phyloP scores from a whole-genome alignment of 2,113 vertebrate species.

The Dipodomys ordii region DNA sequence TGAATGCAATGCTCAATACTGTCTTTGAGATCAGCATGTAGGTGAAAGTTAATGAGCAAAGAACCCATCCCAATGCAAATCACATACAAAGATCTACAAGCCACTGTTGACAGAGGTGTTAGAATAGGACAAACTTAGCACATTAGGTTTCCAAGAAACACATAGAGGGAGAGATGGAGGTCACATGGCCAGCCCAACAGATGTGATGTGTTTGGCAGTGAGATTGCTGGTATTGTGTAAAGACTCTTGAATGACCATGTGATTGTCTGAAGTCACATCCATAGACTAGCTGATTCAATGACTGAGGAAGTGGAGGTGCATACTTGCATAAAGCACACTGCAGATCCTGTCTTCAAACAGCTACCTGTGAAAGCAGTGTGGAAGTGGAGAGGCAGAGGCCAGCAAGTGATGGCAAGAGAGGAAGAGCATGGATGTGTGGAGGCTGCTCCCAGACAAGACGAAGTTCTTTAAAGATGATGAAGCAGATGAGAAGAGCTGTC shows the following conservation, averaged over 20 bases:
- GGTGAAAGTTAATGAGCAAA: slow-evolving; percentile 74
- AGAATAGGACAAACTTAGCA: slow-evolving; percentile 50
- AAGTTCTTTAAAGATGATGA: slow-evolving; percentile 64
- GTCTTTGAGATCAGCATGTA: slow-evolving; percentile 71
- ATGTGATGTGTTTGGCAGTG: slow-evolving; percentile 17
- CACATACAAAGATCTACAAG: slow-evolving; percentile 66
- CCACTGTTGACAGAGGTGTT: slow-evolving; percentile 42
- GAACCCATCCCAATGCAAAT: slow-evolving; percentile 66
- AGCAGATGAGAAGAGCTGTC: slow-evolving; percentile 70
- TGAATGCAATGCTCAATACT: slow-evolving; percentile 65
- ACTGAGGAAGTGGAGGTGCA: slow-evolving; percentile 73
- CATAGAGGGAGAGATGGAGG: slow-evolving; percentile 65
- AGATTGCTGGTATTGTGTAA: slow-evolving; percentile 77
- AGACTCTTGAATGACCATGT: slow-evolving; percentile 76
- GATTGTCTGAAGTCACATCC: slow-evolving; percentile 81
- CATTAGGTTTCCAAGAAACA: slow-evolving; percentile 68
- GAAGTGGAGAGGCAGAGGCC: slow-evolving; percentile 73
- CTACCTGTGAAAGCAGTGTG: slow-evolving; percentile 66
- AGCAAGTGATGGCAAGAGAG: slow-evolving; percentile 72
- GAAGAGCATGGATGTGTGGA: slow-evolving; percentile 80
- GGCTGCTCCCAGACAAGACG: slow-evolving; percentile 39
- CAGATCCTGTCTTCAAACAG: slow-evolving; percentile 65
- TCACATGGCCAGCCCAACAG: slow-evolving; percentile 32
- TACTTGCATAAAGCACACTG: slow-evolving; percentile 32
- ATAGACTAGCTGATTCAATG: slow-evolving; percentile 74